These are phyloP conservation scores for Neodiprion fabricii DNA, from an alignment of 1,140 invertebrate genomes.

Conservation along the genomic window DNA sequence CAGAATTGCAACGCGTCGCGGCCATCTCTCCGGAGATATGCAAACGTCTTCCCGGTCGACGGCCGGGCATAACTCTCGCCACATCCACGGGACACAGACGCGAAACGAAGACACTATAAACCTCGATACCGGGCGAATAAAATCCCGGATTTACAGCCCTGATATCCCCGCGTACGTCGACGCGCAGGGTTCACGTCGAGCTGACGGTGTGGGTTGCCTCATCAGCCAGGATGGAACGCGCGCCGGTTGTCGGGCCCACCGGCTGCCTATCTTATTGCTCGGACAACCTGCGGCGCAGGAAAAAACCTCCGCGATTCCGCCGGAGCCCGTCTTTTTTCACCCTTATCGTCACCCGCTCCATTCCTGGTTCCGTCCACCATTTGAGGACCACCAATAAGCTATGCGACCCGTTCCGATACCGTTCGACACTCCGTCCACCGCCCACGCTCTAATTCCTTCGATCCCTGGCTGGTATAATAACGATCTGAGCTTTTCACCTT, in stretches of 20 bases:
- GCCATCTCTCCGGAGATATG: constrained; percentile 46
- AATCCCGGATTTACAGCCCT: constrained; percentile 60
- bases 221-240: constrained; percentile 23
- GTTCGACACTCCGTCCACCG: constrained; percentile 36
- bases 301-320: constrained; percentile 15
- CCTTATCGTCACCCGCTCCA: constrained; percentile 18
- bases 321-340: constrained; percentile 20
- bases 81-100: constrained; percentile 39
- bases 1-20: constrained; percentile 23
- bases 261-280: constrained; percentile 23
- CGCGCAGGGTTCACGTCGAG: constrained; percentile 12
- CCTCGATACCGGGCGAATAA: constrained; percentile 60
- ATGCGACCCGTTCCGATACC: constrained; percentile 46
- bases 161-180: constrained; percentile 39
- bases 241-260: constrained; percentile 5
- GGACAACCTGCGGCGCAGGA: not conserved
- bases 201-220: constrained; percentile 20
- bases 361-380: constrained; percentile 42
- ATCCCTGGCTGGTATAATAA: constrained; percentile 43
- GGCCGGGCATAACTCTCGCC: constrained; percentile 53
- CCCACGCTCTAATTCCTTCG: constrained; percentile 36
- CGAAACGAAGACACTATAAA: constrained; percentile 58
- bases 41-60: constrained; percentile 53
- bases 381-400: constrained; percentile 56
- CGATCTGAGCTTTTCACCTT: constrained; percentile 37